Evolutionary conservation across 2,113 vertebrate species (phyloP).

Genomic region (Orientallactaga bullata): DNA sequence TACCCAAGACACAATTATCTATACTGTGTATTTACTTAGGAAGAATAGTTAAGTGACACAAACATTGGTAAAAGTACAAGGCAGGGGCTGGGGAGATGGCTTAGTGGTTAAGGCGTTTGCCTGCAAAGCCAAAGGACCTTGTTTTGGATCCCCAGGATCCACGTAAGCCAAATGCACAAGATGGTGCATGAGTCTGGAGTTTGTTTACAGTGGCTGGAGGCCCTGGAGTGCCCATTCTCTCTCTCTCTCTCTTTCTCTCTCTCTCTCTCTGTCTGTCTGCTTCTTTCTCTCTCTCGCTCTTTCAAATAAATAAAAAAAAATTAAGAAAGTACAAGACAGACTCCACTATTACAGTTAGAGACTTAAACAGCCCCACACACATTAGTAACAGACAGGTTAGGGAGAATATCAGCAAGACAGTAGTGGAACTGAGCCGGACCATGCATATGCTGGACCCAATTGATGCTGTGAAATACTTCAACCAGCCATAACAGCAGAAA

Average conservation of each 20-base stretch:
- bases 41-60: neutral
- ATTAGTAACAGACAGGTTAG: neutral
- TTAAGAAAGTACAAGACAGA: neutral
- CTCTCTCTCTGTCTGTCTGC: no score
- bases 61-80: neutral
- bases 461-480: neutral
- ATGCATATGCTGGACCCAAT: neutral
- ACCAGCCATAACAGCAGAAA: neutral
- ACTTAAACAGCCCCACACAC: neutral
- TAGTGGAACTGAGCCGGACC: neutral
- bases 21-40: neutral
- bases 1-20: neutral
- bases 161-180: no score
- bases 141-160: no score
- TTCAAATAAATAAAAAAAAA: no score
- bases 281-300: no score
- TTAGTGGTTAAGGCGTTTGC: no score
- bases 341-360: neutral
- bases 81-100: no score
- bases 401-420: neutral
- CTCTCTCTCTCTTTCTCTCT: no score
- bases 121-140: no score
- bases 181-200: no score
- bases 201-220: no score
- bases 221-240: no score